Conservation (phyloP, 2,797 vertebrate species). For the Hyperoplus lanceolatus region DNA sequence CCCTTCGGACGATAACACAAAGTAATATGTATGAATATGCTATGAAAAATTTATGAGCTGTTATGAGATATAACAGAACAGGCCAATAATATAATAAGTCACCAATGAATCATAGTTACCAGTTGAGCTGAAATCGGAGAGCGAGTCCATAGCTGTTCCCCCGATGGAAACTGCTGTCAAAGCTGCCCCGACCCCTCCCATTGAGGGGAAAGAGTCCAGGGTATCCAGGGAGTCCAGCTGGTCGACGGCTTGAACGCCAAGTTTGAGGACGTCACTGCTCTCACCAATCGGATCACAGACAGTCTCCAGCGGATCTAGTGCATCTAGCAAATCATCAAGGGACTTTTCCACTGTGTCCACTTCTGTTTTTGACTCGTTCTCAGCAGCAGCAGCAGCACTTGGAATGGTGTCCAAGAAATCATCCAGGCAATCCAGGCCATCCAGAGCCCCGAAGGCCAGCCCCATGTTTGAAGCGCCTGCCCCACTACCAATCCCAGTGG, state of each 20-base stretch:
- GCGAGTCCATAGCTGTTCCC: slow-evolving; percentile 64
- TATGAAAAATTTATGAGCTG: neutral
- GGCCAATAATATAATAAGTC: neutral
- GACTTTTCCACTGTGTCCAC: slow-evolving; percentile 19
- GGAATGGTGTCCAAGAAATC: slow-evolving; percentile 35
- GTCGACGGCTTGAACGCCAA: slow-evolving; percentile 5
- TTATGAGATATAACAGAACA: neutral
- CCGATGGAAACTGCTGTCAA: slow-evolving; percentile 36
- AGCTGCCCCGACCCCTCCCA: slow-evolving; percentile 16
- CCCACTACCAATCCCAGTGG: slow-evolving; percentile 2
- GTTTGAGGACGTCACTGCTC: neutral
- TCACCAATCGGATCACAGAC: slow-evolving; percentile 32
- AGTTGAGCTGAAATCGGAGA: slow-evolving; percentile 74
- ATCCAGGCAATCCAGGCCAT: slow-evolving; percentile 83
- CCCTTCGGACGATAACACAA: too few species aligned
- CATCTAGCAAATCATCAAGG: slow-evolving; percentile 58
- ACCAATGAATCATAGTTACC: slow-evolving; percentile 63
- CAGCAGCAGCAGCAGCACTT: neutral
- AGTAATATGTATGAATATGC: too few species aligned
- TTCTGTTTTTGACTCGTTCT: slow-evolving; percentile 1
- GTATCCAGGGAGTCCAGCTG: slow-evolving; percentile 77
- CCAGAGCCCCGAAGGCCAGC: slow-evolving; percentile 70
- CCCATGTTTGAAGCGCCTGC: slow-evolving; percentile 38
- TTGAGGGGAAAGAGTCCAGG: slow-evolving; percentile 86
- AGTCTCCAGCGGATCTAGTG: slow-evolving; percentile 79